Conservation (phyloP, 2,797 vertebrate species). For the Chrysocyon brachyurus region DNA sequence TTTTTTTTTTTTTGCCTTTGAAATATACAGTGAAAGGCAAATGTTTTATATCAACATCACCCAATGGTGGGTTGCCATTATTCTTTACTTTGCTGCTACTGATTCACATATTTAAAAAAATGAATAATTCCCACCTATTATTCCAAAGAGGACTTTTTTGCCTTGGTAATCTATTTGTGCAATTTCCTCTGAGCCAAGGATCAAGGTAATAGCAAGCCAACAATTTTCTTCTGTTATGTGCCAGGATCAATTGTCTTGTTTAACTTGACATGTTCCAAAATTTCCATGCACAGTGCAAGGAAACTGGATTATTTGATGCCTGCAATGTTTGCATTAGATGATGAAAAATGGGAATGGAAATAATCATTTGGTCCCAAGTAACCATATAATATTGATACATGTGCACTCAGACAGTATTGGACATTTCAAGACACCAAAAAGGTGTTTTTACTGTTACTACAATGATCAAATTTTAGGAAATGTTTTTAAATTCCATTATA, state of each 20-base stretch:
- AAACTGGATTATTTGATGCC: background rate
- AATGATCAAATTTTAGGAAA: conserved; percentile 12
- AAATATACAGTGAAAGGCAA: background rate
- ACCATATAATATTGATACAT: background rate
- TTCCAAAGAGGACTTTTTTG: background rate
- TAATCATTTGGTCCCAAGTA: background rate
- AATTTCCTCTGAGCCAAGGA: conserved; percentile 39
- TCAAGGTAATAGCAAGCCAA: conserved; percentile 31
- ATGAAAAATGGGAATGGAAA: conserved; percentile 52
- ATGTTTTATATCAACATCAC: background rate
- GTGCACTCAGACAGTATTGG: background rate
- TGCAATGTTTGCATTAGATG: background rate
- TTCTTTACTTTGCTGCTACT: conserved; percentile 45
- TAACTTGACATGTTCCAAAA: background rate
- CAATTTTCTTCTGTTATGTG: background rate
- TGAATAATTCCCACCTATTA: conserved; percentile 12
- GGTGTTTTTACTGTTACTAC: background rate
- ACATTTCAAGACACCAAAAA: background rate
- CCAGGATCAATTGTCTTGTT: background rate
- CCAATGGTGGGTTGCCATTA: background rate
- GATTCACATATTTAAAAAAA: background rate
- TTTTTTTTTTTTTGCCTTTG: conserved; percentile 26
- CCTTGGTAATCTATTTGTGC: conserved; percentile 22
- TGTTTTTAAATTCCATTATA: background rate
- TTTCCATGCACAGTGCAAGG: background rate